Conservation (phyloP, 2,888 invertebrate genomes). For the Abrostola triplasia region DNA sequence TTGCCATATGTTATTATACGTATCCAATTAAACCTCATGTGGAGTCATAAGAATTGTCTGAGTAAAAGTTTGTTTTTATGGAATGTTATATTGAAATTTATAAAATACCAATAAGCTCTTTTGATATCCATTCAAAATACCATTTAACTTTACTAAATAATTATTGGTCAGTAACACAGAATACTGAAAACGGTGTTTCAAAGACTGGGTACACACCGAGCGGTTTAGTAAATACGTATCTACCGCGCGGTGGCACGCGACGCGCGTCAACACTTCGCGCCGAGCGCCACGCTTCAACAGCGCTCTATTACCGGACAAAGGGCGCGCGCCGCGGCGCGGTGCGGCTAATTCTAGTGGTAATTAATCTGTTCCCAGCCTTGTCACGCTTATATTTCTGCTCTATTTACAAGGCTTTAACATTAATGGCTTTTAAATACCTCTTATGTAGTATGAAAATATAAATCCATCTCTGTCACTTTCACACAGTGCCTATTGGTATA, state of each 20-base stretch:
- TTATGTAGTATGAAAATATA: too few relatives aligned
- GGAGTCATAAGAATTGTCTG: too few relatives aligned
- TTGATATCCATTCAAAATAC: too few relatives aligned
- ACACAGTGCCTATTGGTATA: too few relatives aligned
- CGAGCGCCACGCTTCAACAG: slow-evolving; percentile 15
- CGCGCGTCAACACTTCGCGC: background rate
- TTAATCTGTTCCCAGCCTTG: slow-evolving; percentile 20
- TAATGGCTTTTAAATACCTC: background rate
- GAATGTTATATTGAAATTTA: too few relatives aligned
- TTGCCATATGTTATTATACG: too few relatives aligned
- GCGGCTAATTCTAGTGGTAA: slow-evolving; percentile 21
- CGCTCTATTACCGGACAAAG: slow-evolving; percentile 41
- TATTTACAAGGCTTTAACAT: slow-evolving; percentile 2
- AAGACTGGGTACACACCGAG: background rate
- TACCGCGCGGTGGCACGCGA: slow-evolving; percentile 2
- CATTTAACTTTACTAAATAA: too few relatives aligned
- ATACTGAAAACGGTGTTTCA: background rate
- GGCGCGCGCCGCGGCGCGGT: slow-evolving; percentile 2
- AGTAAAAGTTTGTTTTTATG: too few relatives aligned
- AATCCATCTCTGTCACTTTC: too few relatives aligned
- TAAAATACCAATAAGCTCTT: too few relatives aligned
- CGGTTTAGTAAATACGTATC: slow-evolving; percentile 7
- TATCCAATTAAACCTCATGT: too few relatives aligned
- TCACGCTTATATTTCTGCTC: background rate
- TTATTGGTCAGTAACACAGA: too few relatives aligned